A percentile compares a stretch with the other conserved stretches of the same genome.
These are phyloP conservation scores for Phymastichus coffea DNA, from an alignment of 1,140 invertebrate species.

Conservation along the genomic window DNA sequence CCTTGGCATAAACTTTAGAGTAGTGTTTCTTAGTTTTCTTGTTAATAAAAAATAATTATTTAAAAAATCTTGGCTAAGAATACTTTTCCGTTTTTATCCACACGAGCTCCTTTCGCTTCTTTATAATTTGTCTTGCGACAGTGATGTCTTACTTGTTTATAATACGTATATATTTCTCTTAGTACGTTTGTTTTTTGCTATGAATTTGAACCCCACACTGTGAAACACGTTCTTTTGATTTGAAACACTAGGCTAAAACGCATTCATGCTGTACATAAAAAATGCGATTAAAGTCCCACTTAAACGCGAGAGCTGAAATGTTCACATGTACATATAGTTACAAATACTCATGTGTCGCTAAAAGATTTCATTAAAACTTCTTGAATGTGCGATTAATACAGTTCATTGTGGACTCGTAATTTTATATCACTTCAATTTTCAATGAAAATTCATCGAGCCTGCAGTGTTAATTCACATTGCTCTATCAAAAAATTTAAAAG, in stretches of 20 bases:
- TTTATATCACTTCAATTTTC: no score
- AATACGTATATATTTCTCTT: conserved; percentile 3
- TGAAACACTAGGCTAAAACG: conserved; percentile 12
- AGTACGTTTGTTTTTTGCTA: neutral
- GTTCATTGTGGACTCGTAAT: no score
- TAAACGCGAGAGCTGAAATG: conserved; percentile 7
- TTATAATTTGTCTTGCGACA: neutral
- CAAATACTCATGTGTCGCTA: neutral
- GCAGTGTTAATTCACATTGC: no score
- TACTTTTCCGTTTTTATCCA: neutral
- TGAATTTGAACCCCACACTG: neutral
- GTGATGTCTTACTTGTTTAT: neutral
- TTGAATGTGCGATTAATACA: conserved; percentile 1
- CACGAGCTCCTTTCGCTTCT: neutral
- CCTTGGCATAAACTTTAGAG: conserved; percentile 10
- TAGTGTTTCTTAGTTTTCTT: no score
- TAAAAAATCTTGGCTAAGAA: neutral
- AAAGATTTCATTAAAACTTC: conserved; percentile 6
- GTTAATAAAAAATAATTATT: conserved; percentile 9
- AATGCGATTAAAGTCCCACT: neutral
- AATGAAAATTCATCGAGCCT: no score
- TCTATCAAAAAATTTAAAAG: conserved; percentile 15
- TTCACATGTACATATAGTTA: conserved; percentile 7
- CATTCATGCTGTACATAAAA: conserved; percentile 12
- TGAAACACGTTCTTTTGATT: conserved; percentile 1